A percentile compares a stretch with the other conserved stretches of the same genome.
Conservation (phyloP, 2,797 vertebrate species). For the Sternarchorhynchus goeldii region DNA sequence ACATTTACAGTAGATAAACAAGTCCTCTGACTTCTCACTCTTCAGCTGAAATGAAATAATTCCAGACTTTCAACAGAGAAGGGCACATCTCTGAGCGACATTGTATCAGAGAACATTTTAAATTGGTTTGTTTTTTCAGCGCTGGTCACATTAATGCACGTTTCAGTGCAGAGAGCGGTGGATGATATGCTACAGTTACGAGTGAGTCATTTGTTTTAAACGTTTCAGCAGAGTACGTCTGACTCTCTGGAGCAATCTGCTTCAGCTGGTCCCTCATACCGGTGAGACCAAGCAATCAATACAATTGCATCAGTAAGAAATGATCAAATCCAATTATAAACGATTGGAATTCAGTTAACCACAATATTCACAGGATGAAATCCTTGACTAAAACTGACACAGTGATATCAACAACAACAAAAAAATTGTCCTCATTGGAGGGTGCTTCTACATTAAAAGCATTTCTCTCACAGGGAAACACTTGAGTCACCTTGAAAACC, state of each 20-base stretch:
- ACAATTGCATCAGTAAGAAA: background rate
- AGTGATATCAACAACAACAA: background rate
- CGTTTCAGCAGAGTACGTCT: background rate
- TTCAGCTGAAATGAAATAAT: too few relatives aligned
- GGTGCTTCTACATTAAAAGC: background rate
- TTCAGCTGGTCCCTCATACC: background rate
- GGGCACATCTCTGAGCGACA: too few relatives aligned
- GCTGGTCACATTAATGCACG: background rate
- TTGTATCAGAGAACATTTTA: background rate
- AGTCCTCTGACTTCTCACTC: too few relatives aligned
- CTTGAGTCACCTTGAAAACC: background rate
- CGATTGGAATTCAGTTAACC: background rate
- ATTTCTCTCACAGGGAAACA: background rate
- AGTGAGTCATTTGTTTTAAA: too few relatives aligned
- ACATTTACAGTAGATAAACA: too few relatives aligned
- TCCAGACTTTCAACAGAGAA: too few relatives aligned
- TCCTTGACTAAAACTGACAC: background rate
- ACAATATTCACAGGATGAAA: background rate
- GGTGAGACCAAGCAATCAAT: constrained; percentile 4
- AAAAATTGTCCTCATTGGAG: background rate
- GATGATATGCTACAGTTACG: too few relatives aligned
- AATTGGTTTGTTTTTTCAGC: background rate
- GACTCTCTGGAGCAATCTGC: background rate
- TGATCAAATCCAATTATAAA: constrained; percentile 19
- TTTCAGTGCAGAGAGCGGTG: too few relatives aligned